Evolutionary conservation across 2,113 vertebrate genomes (phyloP).

Genomic region (Grus americana): DNA sequence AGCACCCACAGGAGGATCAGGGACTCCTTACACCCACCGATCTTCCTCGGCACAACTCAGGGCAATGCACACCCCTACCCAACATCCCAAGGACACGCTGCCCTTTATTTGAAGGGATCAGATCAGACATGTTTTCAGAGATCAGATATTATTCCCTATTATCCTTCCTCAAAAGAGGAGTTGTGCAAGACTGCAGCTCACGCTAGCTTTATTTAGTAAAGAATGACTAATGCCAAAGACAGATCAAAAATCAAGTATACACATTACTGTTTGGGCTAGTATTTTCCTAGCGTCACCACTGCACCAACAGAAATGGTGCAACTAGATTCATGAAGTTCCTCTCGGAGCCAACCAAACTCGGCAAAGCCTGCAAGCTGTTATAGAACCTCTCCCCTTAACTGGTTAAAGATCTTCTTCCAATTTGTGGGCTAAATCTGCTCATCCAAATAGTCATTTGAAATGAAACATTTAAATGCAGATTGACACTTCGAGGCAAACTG

Average conservation of each 20-base stretch:
- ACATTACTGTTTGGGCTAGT: not conserved
- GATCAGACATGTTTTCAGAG: not conserved
- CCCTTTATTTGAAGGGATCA: not conserved
- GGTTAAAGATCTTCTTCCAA: not conserved
- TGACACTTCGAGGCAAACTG: not conserved
- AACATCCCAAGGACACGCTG: accelerated
- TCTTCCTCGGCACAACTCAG: accelerated
- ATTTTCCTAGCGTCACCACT: not conserved
- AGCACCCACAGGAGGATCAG: not conserved
- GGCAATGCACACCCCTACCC: not conserved
- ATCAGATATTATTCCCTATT: not conserved
- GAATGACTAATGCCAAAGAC: not conserved
- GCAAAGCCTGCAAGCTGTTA: not conserved
- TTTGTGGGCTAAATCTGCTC: not conserved
- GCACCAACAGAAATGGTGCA: not conserved
- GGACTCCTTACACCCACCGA: not conserved
- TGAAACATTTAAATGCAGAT: not conserved
- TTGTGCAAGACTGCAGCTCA: not conserved
- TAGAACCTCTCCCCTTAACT: not conserved
- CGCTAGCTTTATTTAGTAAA: not conserved
- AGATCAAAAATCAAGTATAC: not conserved
- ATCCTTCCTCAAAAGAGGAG: not conserved
- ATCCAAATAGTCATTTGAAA: not conserved
- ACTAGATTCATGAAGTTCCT: not conserved
- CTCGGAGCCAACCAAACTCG: not conserved